Evolutionary conservation across 2,888 invertebrate genomes (phyloP).

Genomic region (Anthoptus insignis): DNA sequence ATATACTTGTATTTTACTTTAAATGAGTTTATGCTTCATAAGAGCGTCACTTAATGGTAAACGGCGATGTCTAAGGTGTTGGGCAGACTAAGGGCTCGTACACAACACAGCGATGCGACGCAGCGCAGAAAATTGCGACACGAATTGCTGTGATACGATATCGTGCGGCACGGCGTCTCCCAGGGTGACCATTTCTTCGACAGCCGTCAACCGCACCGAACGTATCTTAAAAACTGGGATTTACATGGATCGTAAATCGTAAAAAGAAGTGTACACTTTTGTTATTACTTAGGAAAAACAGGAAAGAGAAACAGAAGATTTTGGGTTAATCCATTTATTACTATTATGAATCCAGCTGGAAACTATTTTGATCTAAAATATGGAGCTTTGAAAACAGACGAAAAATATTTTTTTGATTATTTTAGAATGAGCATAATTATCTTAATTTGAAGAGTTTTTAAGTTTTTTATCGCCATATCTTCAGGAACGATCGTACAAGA

Average conservation of each 20-base stretch:
- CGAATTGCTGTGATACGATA: conserved; percentile 50
- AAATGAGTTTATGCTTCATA: too few species aligned
- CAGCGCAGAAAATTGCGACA: conserved; percentile 47
- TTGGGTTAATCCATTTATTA: conserved; percentile 53
- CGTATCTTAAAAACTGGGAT: conserved; percentile 48
- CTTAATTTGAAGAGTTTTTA: conserved; percentile 46
- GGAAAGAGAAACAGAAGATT: conserved; percentile 51
- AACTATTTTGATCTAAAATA: conserved; percentile 39
- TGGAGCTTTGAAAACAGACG: conserved; percentile 41
- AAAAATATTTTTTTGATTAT: conserved; percentile 47
- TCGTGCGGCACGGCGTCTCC: conserved; percentile 45
- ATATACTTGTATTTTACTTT: too few species aligned
- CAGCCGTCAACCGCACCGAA: conserved; percentile 48
- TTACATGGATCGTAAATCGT: conserved; percentile 42
- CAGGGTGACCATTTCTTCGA: conserved; percentile 46
- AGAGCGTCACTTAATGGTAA: too few species aligned
- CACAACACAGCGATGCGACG: conserved; percentile 39
- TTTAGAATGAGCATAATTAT: conserved; percentile 53
- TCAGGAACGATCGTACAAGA: conserved; percentile 47
- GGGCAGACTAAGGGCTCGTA: too few species aligned
- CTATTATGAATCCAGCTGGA: conserved; percentile 45
- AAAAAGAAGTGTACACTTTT: conserved; percentile 48
- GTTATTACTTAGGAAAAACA: conserved; percentile 49
- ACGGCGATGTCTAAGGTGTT: too few species aligned
- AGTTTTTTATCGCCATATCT: conserved; percentile 34